These are phyloP conservation scores for Atrina japonica DNA, from an alignment of 2,888 invertebrate species.

Conservation along the genomic window DNA sequence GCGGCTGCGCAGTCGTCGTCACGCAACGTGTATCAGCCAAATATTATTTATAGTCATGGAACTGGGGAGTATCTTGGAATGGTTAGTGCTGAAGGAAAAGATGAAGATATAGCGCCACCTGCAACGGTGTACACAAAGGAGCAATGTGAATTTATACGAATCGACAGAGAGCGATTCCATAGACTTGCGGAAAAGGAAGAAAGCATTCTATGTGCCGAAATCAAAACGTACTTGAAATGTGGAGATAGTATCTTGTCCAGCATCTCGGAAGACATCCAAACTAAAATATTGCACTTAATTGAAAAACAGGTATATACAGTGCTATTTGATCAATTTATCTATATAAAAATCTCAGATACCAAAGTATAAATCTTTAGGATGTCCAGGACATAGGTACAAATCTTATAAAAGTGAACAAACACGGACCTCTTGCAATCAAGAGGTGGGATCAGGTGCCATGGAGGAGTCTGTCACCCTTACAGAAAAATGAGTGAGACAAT, in stretches of 20 bases:
- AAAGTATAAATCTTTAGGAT: too few species aligned
- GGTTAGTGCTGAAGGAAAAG: slow-evolving; percentile 65
- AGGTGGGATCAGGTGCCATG: too few species aligned
- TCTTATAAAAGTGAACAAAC: too few species aligned
- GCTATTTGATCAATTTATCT: too few species aligned
- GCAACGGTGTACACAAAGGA: slow-evolving; percentile 71
- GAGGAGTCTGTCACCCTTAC: not conserved
- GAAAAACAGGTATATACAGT: slow-evolving; percentile 66
- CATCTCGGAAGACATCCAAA: slow-evolving; percentile 60
- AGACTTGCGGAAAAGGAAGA: slow-evolving; percentile 53
- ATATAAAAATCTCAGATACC: too few species aligned
- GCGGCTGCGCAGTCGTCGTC: slow-evolving; percentile 49
- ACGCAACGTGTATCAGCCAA: slow-evolving; percentile 69
- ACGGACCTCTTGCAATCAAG: too few species aligned
- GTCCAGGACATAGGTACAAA: too few species aligned
- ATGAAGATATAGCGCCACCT: slow-evolving; percentile 70
- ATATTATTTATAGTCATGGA: slow-evolving; percentile 74
- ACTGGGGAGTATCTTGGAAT: slow-evolving; percentile 73
- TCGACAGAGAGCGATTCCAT: slow-evolving; percentile 69
- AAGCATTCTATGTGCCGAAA: slow-evolving; percentile 53
- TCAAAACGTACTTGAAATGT: slow-evolving; percentile 54
- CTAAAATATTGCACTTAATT: slow-evolving; percentile 65
- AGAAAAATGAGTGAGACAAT: not conserved
- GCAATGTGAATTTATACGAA: slow-evolving; percentile 64
- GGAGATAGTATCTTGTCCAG: slow-evolving; percentile 54